Conservation (phyloP, 2,797 vertebrate species). For the Morelia viridis region DNA sequence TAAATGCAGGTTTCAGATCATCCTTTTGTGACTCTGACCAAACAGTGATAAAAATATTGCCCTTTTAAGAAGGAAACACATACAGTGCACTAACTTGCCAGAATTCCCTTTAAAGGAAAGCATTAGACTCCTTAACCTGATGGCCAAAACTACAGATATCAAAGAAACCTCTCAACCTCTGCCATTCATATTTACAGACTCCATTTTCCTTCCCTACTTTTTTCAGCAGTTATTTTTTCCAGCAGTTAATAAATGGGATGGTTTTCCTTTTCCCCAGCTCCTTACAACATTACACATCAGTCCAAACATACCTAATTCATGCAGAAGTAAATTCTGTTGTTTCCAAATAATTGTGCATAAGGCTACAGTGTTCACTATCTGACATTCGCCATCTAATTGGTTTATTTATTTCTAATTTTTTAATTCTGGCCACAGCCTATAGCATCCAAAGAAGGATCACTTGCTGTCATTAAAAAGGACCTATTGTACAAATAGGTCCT, state of each 20-base stretch:
- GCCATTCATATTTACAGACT: neutral
- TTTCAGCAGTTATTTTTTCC: neutral
- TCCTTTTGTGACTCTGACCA: too few relatives aligned
- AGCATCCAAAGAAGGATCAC: neutral
- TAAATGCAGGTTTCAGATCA: neutral
- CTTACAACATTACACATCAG: neutral
- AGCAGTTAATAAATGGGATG: neutral
- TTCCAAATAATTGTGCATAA: neutral
- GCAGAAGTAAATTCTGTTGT: neutral
- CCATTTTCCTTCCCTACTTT: neutral
- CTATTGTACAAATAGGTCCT: neutral
- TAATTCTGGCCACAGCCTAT: neutral
- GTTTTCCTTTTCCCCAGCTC: neutral
- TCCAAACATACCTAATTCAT: neutral
- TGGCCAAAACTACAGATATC: neutral
- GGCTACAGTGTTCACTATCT: neutral
- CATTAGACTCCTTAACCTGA: neutral
- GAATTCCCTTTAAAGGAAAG: neutral
- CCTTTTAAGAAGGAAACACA: neutral
- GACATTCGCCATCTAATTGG: neutral
- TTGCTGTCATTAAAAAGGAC: neutral
- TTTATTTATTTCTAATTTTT: neutral
- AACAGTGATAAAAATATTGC: neutral
- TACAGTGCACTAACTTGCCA: neutral
- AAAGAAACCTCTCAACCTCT: neutral